These are phyloP conservation scores for Drosophila mayri DNA, from an alignment of 1,140 invertebrate species.

Conservation along the genomic window DNA sequence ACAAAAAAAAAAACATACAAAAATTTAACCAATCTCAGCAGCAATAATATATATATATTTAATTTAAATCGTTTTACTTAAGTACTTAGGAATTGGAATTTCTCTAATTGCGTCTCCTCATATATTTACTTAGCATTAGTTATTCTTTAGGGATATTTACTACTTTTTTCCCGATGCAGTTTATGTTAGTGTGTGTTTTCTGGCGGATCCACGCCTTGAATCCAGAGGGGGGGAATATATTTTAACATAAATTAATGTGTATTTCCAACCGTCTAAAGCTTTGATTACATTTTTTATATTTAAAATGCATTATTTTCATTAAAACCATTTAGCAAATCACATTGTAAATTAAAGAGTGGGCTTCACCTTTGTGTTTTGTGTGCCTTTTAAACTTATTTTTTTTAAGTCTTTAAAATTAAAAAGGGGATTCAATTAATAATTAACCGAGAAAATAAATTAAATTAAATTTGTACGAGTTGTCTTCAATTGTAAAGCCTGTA, in stretches of 20 bases:
- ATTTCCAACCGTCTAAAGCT: background rate
- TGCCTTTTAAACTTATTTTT: background rate
- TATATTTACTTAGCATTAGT: slow-evolving; percentile 23
- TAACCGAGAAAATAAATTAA: too few relatives aligned
- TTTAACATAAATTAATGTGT: slow-evolving; percentile 7
- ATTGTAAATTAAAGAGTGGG: background rate
- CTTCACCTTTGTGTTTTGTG: slow-evolving; percentile 24
- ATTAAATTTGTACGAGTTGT: too few relatives aligned
- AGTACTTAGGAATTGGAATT: slow-evolving; percentile 43
- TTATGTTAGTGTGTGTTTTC: slow-evolving; percentile 17
- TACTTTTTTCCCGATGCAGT: slow-evolving; percentile 8
- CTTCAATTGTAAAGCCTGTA: background rate
- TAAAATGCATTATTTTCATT: background rate
- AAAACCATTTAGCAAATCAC: background rate
- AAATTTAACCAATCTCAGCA: slow-evolving; percentile 15
- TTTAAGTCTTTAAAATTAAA: background rate
- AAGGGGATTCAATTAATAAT: background rate
- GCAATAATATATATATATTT: slow-evolving; percentile 28
- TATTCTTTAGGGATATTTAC: slow-evolving; percentile 20
- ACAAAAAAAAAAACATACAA: slow-evolving; percentile 22
- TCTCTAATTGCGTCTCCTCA: slow-evolving; percentile 32
- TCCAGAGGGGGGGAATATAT: background rate
- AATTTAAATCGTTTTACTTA: slow-evolving; percentile 28
- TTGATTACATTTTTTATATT: background rate
- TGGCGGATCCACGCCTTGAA: background rate